Conservation (phyloP, 2,888 invertebrate genomes). For the Ephialtes manifestator region DNA sequence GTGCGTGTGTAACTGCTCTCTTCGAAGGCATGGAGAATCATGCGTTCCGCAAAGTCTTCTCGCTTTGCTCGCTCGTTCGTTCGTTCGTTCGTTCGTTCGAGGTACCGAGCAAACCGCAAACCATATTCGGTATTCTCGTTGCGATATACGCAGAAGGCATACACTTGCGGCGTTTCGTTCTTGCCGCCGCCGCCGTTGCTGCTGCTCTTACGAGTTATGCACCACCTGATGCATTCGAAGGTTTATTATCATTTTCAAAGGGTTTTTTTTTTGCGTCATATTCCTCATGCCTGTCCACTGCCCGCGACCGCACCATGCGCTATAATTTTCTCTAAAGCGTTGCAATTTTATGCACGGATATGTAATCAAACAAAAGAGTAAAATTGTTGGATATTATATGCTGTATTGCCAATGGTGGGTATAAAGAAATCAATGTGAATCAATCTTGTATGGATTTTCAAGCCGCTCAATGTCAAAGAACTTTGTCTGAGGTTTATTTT, state of each 20-base stretch:
- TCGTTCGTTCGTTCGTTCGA: constrained; percentile 50
- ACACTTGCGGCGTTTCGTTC: constrained; percentile 54
- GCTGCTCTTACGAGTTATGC: constrained; percentile 37
- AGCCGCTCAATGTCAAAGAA: background rate
- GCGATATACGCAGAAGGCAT: constrained; percentile 59
- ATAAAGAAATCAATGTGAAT: background rate
- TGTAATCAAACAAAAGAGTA: constrained; percentile 13
- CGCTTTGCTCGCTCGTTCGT: constrained; percentile 41
- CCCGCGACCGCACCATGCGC: constrained; percentile 44
- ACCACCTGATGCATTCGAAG: constrained; percentile 54
- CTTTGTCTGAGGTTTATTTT: background rate
- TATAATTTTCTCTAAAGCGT: background rate
- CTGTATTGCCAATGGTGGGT: background rate
- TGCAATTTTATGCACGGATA: constrained; percentile 7
- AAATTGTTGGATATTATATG: background rate
- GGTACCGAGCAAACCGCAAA: constrained; percentile 65
- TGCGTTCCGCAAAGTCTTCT: constrained; percentile 61
- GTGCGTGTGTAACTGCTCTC: constrained; percentile 40
- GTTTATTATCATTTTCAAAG: constrained; percentile 68
- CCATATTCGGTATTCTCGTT: constrained; percentile 68
- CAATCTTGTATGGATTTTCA: background rate
- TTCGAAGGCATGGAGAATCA: constrained; percentile 54
- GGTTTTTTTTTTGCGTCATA: constrained; percentile 56
- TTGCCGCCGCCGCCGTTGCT: background rate
- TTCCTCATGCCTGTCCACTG: constrained; percentile 28